Evolutionary conservation across 2,888 invertebrate genomes (phyloP), one percentile per base, ranked within the genome.

Genomic region (Drosophila mercatorum): DNA sequence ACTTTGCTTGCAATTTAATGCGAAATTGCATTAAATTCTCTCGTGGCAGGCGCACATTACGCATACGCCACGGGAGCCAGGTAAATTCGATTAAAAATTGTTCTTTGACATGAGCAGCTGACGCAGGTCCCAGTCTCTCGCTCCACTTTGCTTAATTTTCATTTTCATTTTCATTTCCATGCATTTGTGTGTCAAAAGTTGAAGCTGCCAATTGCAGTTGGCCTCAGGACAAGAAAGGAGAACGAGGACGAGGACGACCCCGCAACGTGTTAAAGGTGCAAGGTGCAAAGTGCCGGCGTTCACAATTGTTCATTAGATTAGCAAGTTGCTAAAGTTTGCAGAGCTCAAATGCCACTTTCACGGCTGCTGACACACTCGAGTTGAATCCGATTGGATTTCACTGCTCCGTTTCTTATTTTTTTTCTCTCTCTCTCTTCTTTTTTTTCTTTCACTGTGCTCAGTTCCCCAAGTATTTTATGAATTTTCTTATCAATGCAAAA

Each of bases 281-380:
- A 67, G 68, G 81, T 87, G 77, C 61, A 28, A 59, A 49, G 7
- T 34, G 59, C 59, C 59, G 65, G 77, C 77, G 66, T 72, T 81
- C 87, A 87, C 84, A 87, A 84, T 89, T 84, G 84, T 84, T 85
- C 85, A 89, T 89, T 85, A 82, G 85, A 85, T 85, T 89, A 85
- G 84, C 89, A 89, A 89, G 88, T 85, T 85, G 81, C 52, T 46
- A 89, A 85, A 85, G 85, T 88, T 89, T 87, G 68, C 61, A 66
- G 61, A 75, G 78, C 78, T 88, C 83, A 85, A 88, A 83, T 89
- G 85, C 85, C 87, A 89, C 87, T 86, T 85, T 85, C 80, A 89
- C 80, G 83, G 80, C 80, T 88, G 81, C 82, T 82, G 82, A 84
- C 80, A 83, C 77, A 89, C 75, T 87, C 75, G 80, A 83, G 56